phyloP scores from a whole-genome alignment of 2,113 vertebrate genomes.

The Gymnogyps californianus region DNA sequence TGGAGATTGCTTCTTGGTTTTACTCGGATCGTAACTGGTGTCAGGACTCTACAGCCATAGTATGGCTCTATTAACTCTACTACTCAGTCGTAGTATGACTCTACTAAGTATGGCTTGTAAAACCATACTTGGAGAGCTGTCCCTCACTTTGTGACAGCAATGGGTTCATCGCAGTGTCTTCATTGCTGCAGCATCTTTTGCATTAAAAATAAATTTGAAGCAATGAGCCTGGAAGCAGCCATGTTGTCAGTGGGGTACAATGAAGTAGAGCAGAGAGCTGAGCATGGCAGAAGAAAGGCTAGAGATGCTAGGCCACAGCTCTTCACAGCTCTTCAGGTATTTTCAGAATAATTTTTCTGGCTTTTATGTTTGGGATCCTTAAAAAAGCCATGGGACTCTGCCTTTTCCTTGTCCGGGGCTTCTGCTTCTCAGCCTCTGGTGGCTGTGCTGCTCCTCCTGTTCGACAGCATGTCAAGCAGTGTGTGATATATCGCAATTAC shows the following conservation, averaged over 20 bases:
- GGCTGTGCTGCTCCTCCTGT: background rate
- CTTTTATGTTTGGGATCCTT: background rate
- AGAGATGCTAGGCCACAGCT: background rate
- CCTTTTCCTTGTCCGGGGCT: background rate
- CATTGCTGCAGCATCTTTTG: background rate
- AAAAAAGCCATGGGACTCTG: background rate
- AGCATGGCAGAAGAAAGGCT: background rate
- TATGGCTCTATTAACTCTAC: background rate
- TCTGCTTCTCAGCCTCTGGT: background rate
- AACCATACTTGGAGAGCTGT: background rate
- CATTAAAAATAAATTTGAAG: background rate
- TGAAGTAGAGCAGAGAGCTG: background rate
- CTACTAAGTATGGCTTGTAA: background rate
- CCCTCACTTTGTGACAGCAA: background rate
- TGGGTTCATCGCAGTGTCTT: background rate
- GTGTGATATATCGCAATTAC: background rate
- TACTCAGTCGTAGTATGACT: background rate
- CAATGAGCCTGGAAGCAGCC: background rate
- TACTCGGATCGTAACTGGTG: fast-evolving
- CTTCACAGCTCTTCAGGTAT: background rate
- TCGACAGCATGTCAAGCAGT: background rate
- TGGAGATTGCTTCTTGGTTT: background rate
- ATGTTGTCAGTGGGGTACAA: background rate
- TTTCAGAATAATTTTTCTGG: background rate
- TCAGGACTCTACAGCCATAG: background rate